These are phyloP conservation scores for Triplophysa dalaica DNA, from an alignment of 2,113 vertebrate species.

Conservation along the genomic window DNA sequence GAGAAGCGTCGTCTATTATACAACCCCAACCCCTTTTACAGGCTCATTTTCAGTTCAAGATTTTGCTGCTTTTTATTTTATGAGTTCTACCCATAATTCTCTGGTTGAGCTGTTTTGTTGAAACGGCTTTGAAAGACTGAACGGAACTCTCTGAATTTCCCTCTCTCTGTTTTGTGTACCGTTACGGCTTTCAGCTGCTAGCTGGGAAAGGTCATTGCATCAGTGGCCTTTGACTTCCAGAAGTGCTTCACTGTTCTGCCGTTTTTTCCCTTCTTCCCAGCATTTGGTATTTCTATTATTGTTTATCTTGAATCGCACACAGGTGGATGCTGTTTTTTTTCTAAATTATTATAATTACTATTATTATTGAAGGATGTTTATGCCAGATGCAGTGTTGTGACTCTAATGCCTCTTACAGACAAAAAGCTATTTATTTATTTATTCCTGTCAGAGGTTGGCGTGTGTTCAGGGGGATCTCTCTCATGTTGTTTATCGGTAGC, in stretches of 20 bases:
- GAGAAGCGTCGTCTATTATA: constrained; percentile 19
- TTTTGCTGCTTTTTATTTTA: constrained; percentile 43
- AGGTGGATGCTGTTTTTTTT: constrained; percentile 65
- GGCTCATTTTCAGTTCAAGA: constrained; percentile 13
- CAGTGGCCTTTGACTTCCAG: constrained; percentile 50
- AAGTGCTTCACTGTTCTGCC: constrained; percentile 46
- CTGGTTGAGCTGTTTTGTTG: background rate
- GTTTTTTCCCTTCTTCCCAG: constrained; percentile 64
- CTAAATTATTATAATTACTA: constrained; percentile 62
- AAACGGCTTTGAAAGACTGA: constrained; percentile 47
- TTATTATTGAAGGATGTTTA: constrained; percentile 72
- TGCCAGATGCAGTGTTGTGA: constrained; percentile 69
- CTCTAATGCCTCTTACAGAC: constrained; percentile 71
- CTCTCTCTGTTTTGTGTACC: constrained; percentile 40
- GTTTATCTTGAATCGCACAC: constrained; percentile 74
- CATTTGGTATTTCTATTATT: constrained; percentile 59
- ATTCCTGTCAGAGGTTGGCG: constrained; percentile 68
- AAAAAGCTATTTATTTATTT: constrained; percentile 82
- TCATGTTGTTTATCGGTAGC: constrained; percentile 46
- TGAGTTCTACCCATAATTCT: constrained; percentile 9
- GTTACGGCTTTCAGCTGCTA: constrained; percentile 49
- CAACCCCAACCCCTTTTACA: constrained; percentile 40
- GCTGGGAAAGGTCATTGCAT: constrained; percentile 43
- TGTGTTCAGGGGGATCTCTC: constrained; percentile 46
- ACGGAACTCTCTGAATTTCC: constrained; percentile 41